Evolutionary conservation across 2,888 invertebrate species (phyloP).

Genomic region (Dasysyrphus albostriatus): DNA sequence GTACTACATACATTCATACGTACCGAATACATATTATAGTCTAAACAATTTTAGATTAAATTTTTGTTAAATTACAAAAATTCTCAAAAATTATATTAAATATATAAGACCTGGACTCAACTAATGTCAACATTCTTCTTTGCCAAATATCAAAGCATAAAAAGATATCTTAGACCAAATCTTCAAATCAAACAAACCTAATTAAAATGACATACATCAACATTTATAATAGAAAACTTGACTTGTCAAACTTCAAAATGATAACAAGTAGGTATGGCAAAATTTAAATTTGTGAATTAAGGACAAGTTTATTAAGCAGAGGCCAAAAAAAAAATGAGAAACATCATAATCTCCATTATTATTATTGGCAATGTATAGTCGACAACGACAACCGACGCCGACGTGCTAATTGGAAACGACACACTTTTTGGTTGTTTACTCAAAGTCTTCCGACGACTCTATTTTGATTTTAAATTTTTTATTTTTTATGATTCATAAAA

Average conservation of each 20-base stretch:
- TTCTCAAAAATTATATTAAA: neutral
- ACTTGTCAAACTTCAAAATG: neutral
- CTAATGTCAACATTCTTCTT: neutral
- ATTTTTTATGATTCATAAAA: slow-evolving; percentile 7
- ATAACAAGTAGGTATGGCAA: neutral
- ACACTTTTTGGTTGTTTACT: neutral
- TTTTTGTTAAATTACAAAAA: too few relatives aligned
- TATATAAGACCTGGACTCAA: neutral
- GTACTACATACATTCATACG: neutral
- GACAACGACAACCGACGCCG: neutral
- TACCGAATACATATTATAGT: too few relatives aligned
- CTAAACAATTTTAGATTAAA: neutral
- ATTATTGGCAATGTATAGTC: slow-evolving; percentile 14
- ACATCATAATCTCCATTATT: slow-evolving; percentile 1
- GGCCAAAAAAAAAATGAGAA: neutral
- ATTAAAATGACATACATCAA: neutral
- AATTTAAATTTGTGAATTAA: neutral
- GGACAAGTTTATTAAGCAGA: slow-evolving; percentile 3
- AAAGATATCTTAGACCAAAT: neutral
- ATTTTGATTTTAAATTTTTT: neutral
- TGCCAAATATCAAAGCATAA: neutral
- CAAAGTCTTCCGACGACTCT: slow-evolving; percentile 22
- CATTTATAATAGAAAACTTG: neutral
- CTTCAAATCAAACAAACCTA: neutral
- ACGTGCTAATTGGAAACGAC: slow-evolving; percentile 26